phyloP scores from a whole-genome alignment of 2,113 vertebrate genomes.

The Eleginops maclovinus region DNA sequence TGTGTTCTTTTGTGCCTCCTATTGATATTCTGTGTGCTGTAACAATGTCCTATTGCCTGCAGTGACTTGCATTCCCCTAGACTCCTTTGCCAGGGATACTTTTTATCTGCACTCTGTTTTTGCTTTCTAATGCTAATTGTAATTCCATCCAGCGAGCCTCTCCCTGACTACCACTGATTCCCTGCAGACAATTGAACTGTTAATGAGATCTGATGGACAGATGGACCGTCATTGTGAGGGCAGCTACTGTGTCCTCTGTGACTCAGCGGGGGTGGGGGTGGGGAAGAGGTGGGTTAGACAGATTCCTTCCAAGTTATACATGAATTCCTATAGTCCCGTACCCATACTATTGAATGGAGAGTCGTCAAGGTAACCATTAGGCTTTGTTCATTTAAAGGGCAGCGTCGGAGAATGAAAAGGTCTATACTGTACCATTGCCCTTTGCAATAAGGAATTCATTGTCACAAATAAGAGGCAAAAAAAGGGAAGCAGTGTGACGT shows the following conservation, averaged over 20 bases:
- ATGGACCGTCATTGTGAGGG: constrained; percentile 50
- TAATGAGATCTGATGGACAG: constrained; percentile 70
- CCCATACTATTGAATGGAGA: not conserved
- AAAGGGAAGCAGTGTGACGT: not conserved
- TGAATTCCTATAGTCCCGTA: constrained; percentile 4
- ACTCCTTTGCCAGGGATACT: constrained; percentile 1
- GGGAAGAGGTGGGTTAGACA: not conserved
- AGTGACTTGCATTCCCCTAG: not conserved
- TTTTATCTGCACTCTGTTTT: constrained; percentile 4
- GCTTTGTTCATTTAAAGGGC: not conserved
- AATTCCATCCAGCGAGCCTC: constrained; percentile 23
- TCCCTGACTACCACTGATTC: constrained; percentile 23
- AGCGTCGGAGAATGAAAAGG: not conserved
- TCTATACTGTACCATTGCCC: not conserved
- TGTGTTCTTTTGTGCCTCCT: not conserved
- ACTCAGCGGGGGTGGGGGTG: constrained; percentile 8
- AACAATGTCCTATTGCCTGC: not conserved
- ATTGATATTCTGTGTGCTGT: not conserved
- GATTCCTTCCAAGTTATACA: constrained; percentile 6
- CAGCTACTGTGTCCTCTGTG: constrained; percentile 40
- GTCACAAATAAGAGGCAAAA: not conserved
- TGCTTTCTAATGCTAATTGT: constrained; percentile 24
- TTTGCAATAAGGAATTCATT: not conserved
- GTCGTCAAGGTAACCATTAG: not conserved
- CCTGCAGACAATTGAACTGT: constrained; percentile 53